Percentiles rank a stretch among this genome's conserved stretches.
Conservation (phyloP, 2,888 invertebrate genomes). For the Ischnus inquisitorius region DNA sequence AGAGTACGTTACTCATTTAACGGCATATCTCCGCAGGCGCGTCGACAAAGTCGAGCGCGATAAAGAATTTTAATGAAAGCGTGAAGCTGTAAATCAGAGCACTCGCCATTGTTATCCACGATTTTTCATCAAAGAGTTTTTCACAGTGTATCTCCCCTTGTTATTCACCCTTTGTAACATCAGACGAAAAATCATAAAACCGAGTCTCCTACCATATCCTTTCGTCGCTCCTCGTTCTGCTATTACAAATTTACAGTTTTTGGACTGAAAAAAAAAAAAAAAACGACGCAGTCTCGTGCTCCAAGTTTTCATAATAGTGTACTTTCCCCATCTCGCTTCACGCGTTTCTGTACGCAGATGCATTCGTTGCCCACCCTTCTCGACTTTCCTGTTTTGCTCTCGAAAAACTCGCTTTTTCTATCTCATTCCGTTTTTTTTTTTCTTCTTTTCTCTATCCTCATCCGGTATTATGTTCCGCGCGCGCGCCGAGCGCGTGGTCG, state of each 20-base stretch:
- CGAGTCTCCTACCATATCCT: slow-evolving; percentile 34
- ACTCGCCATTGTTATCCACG: slow-evolving; percentile 38
- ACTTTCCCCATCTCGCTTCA: slow-evolving; percentile 41
- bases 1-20: neutral
- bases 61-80: slow-evolving; percentile 63
- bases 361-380: slow-evolving; percentile 73
- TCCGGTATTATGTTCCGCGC: slow-evolving; percentile 70
- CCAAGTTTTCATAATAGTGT: slow-evolving; percentile 13
- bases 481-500: slow-evolving; percentile 67
- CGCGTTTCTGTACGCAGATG: slow-evolving; percentile 75
- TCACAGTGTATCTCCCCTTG: slow-evolving; percentile 64
- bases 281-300: slow-evolving; percentile 55
- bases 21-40: neutral
- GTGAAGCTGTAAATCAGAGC: slow-evolving; percentile 77
- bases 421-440: slow-evolving; percentile 50
- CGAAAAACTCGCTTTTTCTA: slow-evolving; percentile 61
- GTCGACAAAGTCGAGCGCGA: slow-evolving; percentile 7
- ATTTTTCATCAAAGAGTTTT: slow-evolving; percentile 74
- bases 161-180: slow-evolving; percentile 62
- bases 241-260: slow-evolving; percentile 69
- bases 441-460: slow-evolving; percentile 55
- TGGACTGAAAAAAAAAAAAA: slow-evolving; percentile 53
- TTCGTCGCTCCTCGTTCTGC: slow-evolving; percentile 59
- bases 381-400: slow-evolving; percentile 75
- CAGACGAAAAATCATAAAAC: slow-evolving; percentile 13